Conservation (phyloP, 2,797 vertebrate genomes). For the Anableps anableps region DNA sequence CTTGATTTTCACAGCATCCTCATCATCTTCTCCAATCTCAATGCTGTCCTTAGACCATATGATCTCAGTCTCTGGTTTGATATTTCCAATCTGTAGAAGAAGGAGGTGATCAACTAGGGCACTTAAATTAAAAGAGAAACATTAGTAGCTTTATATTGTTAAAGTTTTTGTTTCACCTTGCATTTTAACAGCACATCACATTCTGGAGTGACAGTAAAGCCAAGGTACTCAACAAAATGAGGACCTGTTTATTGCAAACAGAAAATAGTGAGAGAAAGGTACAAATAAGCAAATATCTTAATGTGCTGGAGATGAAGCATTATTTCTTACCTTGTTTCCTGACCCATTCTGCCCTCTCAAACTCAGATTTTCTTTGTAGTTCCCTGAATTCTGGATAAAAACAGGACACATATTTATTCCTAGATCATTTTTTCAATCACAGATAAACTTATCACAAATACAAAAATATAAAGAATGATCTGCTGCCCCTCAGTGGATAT, state of each 20-base stretch:
- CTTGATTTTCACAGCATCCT: constrained; percentile 87
- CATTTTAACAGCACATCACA: constrained; percentile 95
- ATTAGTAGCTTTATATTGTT: not conserved
- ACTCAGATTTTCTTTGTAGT: constrained; percentile 94
- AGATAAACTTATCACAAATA: not conserved
- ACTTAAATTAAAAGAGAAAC: not conserved
- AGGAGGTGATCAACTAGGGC: constrained; percentile 1
- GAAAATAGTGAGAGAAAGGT: constrained; percentile 4
- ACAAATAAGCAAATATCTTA: constrained; percentile 1
- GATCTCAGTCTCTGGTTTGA: constrained; percentile 91
- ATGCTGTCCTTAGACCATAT: constrained; percentile 93
- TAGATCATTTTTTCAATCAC: not conserved
- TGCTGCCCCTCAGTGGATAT: constrained; percentile 77
- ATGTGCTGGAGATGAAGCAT: not conserved
- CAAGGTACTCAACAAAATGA: constrained; percentile 96
- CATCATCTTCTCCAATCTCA: constrained; percentile 92
- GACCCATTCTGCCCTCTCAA: constrained; percentile 95
- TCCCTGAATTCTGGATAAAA: constrained; percentile 89
- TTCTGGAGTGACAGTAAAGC: constrained; percentile 90
- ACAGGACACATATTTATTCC: not conserved
- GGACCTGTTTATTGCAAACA: constrained; percentile 84
- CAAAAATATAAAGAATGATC: constrained; percentile 6
- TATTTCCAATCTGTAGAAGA: constrained; percentile 90
- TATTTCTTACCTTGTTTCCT: constrained; percentile 92
- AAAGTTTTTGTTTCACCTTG: constrained; percentile 82